Conservation (phyloP, 2,797 vertebrate species). For the Acipenser ruthenus region DNA sequence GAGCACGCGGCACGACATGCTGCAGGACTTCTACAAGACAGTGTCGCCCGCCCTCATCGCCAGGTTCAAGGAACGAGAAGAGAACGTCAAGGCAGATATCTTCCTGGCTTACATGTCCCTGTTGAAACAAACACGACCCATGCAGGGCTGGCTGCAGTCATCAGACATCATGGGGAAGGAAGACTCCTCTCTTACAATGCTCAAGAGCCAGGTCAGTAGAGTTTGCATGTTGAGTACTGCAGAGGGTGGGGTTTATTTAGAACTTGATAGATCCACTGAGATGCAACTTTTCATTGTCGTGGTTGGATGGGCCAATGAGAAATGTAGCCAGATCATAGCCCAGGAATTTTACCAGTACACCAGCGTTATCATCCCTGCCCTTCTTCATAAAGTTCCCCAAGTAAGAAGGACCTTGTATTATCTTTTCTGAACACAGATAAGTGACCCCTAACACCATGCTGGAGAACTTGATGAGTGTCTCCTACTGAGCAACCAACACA, state of each 20-base stretch:
- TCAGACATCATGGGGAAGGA: constrained; percentile 46
- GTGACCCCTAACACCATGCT: too few relatives aligned
- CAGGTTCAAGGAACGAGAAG: constrained; percentile 86
- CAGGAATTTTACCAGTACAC: too few relatives aligned
- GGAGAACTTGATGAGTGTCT: too few relatives aligned
- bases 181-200: constrained; percentile 55
- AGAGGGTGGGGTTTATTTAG: neutral
- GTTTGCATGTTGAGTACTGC: neutral
- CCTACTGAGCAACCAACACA: too few relatives aligned
- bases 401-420: too few relatives aligned
- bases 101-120: constrained; percentile 74
- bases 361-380: too few relatives aligned
- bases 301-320: too few relatives aligned
- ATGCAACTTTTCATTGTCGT: too few relatives aligned
- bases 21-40: constrained; percentile 72
- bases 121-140: constrained; percentile 71
- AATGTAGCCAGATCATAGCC: too few relatives aligned
- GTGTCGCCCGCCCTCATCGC: constrained; percentile 71
- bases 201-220: constrained; percentile 70
- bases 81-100: constrained; percentile 85
- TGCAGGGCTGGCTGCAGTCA: constrained; percentile 43
- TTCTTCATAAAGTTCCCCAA: too few relatives aligned
- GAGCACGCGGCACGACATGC: constrained; percentile 67
- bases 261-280: too few relatives aligned
- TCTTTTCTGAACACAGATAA: too few relatives aligned